Evolutionary conservation across 2,113 vertebrate genomes (phyloP).

Genomic region (Ceyx cyanopectus): DNA sequence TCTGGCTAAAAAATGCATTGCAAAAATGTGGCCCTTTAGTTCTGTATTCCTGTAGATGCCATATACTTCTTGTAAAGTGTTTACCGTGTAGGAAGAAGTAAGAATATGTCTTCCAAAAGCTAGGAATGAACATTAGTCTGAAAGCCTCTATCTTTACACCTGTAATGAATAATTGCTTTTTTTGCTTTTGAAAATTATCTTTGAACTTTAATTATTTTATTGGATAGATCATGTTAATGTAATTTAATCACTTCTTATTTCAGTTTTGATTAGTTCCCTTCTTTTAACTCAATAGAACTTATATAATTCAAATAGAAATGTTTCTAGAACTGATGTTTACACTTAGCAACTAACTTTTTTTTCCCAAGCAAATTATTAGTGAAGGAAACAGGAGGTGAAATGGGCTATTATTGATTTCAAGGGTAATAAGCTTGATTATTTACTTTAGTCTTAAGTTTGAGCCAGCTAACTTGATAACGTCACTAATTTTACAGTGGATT

Average conservation of each 20-base stretch:
- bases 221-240: neutral
- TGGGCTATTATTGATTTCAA: neutral
- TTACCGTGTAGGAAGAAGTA: neutral
- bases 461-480: neutral
- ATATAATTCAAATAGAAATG: neutral
- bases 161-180: neutral
- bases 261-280: neutral
- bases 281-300: neutral
- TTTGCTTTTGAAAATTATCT: slow-evolving; percentile 13
- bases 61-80: neutral
- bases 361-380: neutral
- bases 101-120: neutral
- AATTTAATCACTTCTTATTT: neutral
- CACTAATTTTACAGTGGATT: neutral
- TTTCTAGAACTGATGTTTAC: neutral
- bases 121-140: neutral
- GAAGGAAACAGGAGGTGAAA: neutral
- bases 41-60: neutral
- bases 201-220: neutral
- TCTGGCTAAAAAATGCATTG: neutral
- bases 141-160: neutral
- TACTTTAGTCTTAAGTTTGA: slow-evolving; percentile 10
- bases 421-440: slow-evolving; percentile 30
- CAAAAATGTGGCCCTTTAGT: neutral
- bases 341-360: neutral